phyloP scores from a whole-genome alignment of 2,888 invertebrate genomes.

The Lottia gigantea region DNA sequence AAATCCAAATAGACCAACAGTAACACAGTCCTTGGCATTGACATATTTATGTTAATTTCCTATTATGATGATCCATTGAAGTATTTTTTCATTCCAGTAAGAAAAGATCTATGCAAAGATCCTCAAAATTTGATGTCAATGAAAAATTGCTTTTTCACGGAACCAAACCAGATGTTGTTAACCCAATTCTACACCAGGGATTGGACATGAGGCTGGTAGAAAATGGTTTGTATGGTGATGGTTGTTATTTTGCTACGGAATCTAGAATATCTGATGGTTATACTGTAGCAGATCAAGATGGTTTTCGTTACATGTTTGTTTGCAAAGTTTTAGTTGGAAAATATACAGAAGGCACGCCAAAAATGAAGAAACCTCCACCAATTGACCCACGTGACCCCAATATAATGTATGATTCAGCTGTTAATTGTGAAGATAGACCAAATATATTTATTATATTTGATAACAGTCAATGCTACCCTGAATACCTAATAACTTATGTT shows the following conservation, averaged over 20 bases:
- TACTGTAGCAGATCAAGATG: constrained; percentile 5
- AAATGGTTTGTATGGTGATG: constrained; percentile 33
- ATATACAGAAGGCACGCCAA: constrained; percentile 30
- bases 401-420: constrained; percentile 37
- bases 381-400: constrained; percentile 30
- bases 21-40: too few species aligned
- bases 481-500: constrained; percentile 33
- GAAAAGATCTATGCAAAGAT: constrained; percentile 20
- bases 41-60: too few species aligned
- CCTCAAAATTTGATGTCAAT: constrained; percentile 14
- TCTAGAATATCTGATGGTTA: constrained; percentile 24
- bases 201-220: constrained; percentile 37
- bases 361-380: constrained; percentile 40
- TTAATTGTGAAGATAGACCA: constrained; percentile 33
- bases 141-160: constrained; percentile 35
- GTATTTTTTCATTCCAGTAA: constrained; percentile 21
- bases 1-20: too few species aligned
- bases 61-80: too few species aligned
- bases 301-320: constrained; percentile 31
- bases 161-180: constrained; percentile 24
- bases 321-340: constrained; percentile 40
- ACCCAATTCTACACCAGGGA: constrained; percentile 30
- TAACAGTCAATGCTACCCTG: constrained; percentile 39
- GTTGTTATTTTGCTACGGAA: constrained; percentile 35
- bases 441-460: constrained; percentile 43